Base-by-base conservation (phyloP, 2,888 invertebrate genomes). In the Ichneumoninae sp. region DNA sequence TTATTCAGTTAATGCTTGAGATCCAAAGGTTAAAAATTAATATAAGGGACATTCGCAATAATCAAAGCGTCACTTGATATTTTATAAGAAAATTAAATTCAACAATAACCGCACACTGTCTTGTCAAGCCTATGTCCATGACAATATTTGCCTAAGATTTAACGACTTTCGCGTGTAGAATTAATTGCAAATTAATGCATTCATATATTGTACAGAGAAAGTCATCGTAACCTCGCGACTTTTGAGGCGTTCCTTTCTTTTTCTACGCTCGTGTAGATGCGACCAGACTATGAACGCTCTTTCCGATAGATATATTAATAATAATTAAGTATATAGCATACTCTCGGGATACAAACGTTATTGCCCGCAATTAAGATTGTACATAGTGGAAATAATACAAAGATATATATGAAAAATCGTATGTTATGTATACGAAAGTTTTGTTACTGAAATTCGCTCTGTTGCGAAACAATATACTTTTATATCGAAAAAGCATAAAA, bases 401-500 rank as follows among this genome's bases (percentile, higher is more conserved):
- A 83, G 47, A 63, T 78, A 40, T 40, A 40, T 10, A 40, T 40
- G 5, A 30, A 3, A 65, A 78, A 30, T 19, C 33, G 75, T 70
- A 75, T 70, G 65, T 73, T 36, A 70, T 19, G 44, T 78, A 83
- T 71, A 70, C 81, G 66, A 81, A 70, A 66, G 79, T 85, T 85
- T 85, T 85, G 77, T 83, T 85, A 83, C 77, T 36, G n/a, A 83
- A 83, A 77, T 19, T 54, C 70, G 71, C 63, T 65, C 30, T 82
- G 74, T 85, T 78, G 81, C 75, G 69, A 83, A 73, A 47, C 47
- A 57, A 83, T 81, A 85, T 85, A 85, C 69, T 78, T 85, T 85
- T 85, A 66, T 79, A 81, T 78, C 30, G 57, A 78, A 85, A 4
- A 40, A n/a, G 40, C 19, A n/a, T n/a, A 65, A 22, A 44, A 63